Evolutionary conservation across 2,113 vertebrate genomes (phyloP).

Genomic region (Nicator chloris): DNA sequence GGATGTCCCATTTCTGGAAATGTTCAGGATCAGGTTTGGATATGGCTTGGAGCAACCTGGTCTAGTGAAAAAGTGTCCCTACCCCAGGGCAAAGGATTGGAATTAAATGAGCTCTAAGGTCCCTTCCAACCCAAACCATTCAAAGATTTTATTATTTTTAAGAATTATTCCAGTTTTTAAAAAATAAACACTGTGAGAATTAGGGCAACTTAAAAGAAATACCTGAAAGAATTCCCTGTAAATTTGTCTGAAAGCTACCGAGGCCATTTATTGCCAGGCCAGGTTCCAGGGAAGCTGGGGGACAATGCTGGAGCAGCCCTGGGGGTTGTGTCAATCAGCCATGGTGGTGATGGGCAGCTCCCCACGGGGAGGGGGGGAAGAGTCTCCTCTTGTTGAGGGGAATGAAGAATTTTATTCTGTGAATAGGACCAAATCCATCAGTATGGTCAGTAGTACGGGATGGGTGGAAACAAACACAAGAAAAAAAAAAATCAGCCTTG

Average conservation of each 20-base stretch:
- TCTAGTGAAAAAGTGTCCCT: background rate
- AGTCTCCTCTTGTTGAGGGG: background rate
- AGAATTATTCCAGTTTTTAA: background rate
- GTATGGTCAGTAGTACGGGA: background rate
- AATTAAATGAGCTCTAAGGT: background rate
- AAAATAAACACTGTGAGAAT: background rate
- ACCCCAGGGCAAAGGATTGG: background rate
- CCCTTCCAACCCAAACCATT: background rate
- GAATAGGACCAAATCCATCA: background rate
- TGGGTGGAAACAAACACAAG: background rate
- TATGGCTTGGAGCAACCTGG: background rate
- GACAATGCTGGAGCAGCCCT: background rate
- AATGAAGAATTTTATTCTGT: background rate
- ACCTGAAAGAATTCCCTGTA: background rate
- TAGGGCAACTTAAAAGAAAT: background rate
- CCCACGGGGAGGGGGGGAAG: accelerated
- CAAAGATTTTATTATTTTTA: background rate
- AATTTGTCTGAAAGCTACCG: background rate
- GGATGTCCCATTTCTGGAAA: background rate
- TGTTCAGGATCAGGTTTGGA: background rate
- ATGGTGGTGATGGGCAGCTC: background rate
- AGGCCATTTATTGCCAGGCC: background rate
- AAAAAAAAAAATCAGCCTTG: background rate
- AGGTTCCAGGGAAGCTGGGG: background rate
- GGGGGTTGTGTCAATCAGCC: background rate